Base-by-base conservation (phyloP, 2,888 invertebrate species). In the Zygaena filipendulae region DNA sequence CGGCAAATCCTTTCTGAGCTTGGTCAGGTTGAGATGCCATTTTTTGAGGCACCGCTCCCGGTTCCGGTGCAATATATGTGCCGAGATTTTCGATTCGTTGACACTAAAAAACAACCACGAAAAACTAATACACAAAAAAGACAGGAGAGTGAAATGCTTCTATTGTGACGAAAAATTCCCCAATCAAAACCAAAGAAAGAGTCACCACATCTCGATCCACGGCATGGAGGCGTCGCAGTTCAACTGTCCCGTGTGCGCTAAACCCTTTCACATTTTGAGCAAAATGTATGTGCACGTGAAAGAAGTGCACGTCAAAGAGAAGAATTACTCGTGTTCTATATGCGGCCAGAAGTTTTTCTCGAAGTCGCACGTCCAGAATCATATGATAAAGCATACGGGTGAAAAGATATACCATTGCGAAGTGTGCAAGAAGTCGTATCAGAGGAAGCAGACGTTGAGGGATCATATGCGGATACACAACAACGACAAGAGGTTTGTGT, bases 261-360 rank as follows among this genome's bases (percentile, higher is more conserved):
- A 72, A 38, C 29, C 27, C 0, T 79, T 75, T 32, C 58, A 57
- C 2, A 60, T 70, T 2, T 44, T 55, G 36, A 75, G 75, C 30
- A 52, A 49, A 34, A 60, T 77, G 75, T 49, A 51, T 29, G 52
- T 53, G 0, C 79, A 79, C 38, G 27, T 69, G 2, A 68, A 67
- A 28, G 68, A 69, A 21, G 75, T 82, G 0, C 82, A 82, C 28
- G 48, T 75, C 0, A 55, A 57, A 2, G 79, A 77, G 43, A 74
- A 64, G 43, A 69, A 77, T 25, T 81, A 63, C 24, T 36, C 63
- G 0, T 83, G 83, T 25, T 40, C 64, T 0, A 51, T 81, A 34
- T 83, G 83, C 32, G 81, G 75, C 0, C 70, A 70, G 20, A 68
- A 60, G 29, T 83, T 83, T 38, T 82, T 81, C 28, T 80, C 81